Percentiles rank a stretch among this genome's conserved stretches.
phyloP scores from a whole-genome alignment of 1,140 invertebrate genomes.

The Drosophila trapezifrons region DNA sequence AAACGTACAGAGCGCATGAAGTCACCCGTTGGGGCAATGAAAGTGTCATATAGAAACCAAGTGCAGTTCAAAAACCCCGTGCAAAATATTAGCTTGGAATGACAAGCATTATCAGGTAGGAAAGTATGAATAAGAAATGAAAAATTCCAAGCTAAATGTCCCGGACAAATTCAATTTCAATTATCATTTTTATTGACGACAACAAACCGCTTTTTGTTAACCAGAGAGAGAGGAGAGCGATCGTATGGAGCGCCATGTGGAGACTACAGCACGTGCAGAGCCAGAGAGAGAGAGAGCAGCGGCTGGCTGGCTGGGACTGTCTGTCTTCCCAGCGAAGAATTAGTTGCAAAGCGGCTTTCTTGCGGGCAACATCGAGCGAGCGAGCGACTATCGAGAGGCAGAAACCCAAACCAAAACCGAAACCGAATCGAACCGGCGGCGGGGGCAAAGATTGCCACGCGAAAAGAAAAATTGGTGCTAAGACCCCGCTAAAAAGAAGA shows the following conservation, averaged over 20 bases:
- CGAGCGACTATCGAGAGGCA: conserved; percentile 7
- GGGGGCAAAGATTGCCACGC: conserved; percentile 57
- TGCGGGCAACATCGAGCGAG: conserved; percentile 49
- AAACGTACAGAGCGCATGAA: conserved; percentile 13
- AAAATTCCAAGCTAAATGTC: conserved; percentile 26
- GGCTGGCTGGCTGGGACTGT: not conserved
- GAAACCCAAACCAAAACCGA: conserved; percentile 17
- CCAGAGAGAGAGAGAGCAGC: conserved; percentile 24
- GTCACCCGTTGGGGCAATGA: conserved; percentile 16
- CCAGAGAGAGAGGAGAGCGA: conserved; percentile 33
- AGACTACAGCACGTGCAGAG: conserved; percentile 69
- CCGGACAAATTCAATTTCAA: conserved; percentile 55
- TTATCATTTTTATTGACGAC: conserved; percentile 73
- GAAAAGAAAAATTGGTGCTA: conserved; percentile 74
- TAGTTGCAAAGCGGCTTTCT: conserved; percentile 79
- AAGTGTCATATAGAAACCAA: conserved; percentile 8
- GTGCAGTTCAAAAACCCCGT: conserved; percentile 67
- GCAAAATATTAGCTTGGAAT: conserved; percentile 41
- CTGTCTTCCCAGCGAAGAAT: conserved; percentile 64
- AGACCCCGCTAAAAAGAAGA: conserved; percentile 42
- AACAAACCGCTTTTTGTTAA: conserved; percentile 45
- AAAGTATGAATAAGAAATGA: conserved; percentile 27
- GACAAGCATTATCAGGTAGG: conserved; percentile 54
- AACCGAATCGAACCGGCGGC: conserved; percentile 33
- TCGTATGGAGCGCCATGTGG: conserved; percentile 33